Evolutionary conservation across 2,113 vertebrate genomes (phyloP), one percentile per base, ranked within the genome.

Genomic region (Diglossa brunneiventris): DNA sequence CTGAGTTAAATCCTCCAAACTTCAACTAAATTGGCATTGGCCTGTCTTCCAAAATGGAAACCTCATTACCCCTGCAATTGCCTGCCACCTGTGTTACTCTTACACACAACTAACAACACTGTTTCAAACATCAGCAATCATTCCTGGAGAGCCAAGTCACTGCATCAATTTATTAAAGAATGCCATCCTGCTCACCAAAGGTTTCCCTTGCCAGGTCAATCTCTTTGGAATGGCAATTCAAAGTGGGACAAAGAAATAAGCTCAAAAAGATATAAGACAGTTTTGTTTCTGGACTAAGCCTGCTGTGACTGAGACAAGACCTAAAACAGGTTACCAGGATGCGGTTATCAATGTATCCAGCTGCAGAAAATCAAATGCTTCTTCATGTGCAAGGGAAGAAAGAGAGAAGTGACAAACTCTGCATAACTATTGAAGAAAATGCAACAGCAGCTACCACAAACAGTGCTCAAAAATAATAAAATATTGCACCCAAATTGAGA

Each of bases 331-430:
- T 46, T 44, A 83, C 26, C 18, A 58, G 42, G 37, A 78, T 21
- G 15, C 41, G 23, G 21, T 62, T 53, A 74, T 37, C 0, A 0
- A 74, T 22, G 47, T 31, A 66, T 13, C 13, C n/a, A 76, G 9
- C 21, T 59, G 35, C 37, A 76, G 37, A 74, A 89, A 95, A 83
- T 4, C 44, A 74, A 30, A 23, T 11, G 12, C 15, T 64, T 80
- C 47, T 61, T 87, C 8, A 47, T 0, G 0, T 23, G 10, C 16
- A 70, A 46, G 15, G 15, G 21, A 58, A 56, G 15, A 6, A 17
- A 27, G 27, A 72, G 8, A 84, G 28, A 87, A 75, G 19, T 0
- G 5, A 78, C 20, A 70, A 75, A 79, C 28, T 68, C 27, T 13
- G 33, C 16, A 27, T 24, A 74, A 39, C 5, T 58, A 15, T 15